Conservation (phyloP, 1,140 invertebrate genomes). For the Megalonaias nervosa region DNA sequence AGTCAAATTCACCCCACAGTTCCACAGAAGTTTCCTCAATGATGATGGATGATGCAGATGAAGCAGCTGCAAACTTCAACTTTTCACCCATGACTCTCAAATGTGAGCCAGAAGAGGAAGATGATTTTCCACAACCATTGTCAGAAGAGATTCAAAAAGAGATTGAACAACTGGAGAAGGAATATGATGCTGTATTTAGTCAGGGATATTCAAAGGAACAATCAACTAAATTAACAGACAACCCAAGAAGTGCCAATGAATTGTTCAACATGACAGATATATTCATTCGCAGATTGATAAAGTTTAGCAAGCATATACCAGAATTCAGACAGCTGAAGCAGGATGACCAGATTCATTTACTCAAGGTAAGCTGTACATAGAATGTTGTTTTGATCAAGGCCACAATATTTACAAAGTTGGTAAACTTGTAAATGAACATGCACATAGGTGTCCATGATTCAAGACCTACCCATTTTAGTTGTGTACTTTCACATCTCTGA, state of each 20-base stretch:
- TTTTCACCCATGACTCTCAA: slow-evolving; percentile 7
- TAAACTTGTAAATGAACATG: no score
- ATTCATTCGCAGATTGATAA: slow-evolving; percentile 84
- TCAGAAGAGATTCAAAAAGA: slow-evolving; percentile 44
- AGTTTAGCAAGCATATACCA: slow-evolving; percentile 64
- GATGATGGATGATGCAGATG: no score
- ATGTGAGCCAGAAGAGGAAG: slow-evolving; percentile 32
- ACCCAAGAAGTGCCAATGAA: slow-evolving; percentile 55
- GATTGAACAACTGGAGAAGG: slow-evolving; percentile 47
- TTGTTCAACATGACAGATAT: slow-evolving; percentile 83
- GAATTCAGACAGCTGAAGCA: slow-evolving; percentile 60
- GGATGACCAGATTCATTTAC: slow-evolving; percentile 62
- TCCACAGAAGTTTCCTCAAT: no score
- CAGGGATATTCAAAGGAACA: slow-evolving; percentile 53
- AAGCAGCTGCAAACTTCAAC: neutral
- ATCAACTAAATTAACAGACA: slow-evolving; percentile 44
- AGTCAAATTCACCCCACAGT: no score
- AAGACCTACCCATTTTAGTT: no score
- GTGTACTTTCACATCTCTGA: no score
- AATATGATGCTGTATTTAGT: slow-evolving; percentile 56
- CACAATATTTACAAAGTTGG: no score
- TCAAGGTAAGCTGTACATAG: slow-evolving; percentile 49
- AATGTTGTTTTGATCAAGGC: no score
- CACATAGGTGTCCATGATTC: no score
- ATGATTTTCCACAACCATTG: slow-evolving; percentile 46